Evolutionary conservation across 2,888 invertebrate genomes (phyloP), one percentile per base, ranked within the genome.

Genomic region (Phragmatobia fuliginosa): DNA sequence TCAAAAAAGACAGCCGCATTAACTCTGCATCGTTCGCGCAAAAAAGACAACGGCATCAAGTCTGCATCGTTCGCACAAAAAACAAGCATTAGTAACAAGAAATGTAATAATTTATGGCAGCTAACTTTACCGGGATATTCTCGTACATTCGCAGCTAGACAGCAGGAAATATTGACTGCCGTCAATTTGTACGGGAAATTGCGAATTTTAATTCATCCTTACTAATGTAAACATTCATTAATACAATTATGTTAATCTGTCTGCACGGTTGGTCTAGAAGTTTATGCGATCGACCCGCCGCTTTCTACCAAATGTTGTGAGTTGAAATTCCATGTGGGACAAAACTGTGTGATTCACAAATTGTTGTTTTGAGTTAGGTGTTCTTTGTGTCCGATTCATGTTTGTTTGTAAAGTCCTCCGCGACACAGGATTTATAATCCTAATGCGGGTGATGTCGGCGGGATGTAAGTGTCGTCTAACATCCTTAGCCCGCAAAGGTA

Each of bases 21-120:
- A 56, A 56, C 28, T 56, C 56, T 56, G 28, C 56, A 16, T 28
- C 14, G 56, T 28, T 28, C 28, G 11, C n/a, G 7, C n/a, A 63
- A 58, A 63, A 56, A 28, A 56, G 16, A 28, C 0, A 56, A 28
- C 14, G 56, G 16, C 56, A 56, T 56, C 28, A 56, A 56, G 56
- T 56, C 56, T 56, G 28, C 56, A 16, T 28, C 14, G 56, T 28
- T 28, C 28, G 11, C n/a, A 14, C n/a, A 63, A 58, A 63, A 67
- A 67, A 66, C 41, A 66, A 66, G 28, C 49, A 61, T 16, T 45
- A 61, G 21, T 25, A 31, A 61, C 49, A 45, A 45, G 45, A 67
- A 61, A 60, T 49, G 49, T 28, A n/a, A 61, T 49, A 60, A 61
- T 67, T 61, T 10, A 67, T 60, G 8, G 33, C 41, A 25, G n/a